Percentiles rank a stretch among this genome's conserved stretches.
phyloP scores from a whole-genome alignment of 2,113 vertebrate genomes.

The Pangasianodon hypophthalmus region DNA sequence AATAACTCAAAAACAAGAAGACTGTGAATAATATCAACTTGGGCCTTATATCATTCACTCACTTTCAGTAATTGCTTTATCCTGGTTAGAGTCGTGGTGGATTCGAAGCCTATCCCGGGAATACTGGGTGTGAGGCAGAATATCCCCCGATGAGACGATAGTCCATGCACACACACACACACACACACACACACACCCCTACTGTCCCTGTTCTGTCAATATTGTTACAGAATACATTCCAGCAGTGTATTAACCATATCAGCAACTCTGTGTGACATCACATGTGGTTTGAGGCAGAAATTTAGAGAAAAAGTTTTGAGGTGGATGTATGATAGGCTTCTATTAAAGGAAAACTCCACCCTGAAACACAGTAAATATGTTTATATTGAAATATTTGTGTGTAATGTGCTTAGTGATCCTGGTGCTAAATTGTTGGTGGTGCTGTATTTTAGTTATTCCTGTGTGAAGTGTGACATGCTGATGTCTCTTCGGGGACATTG shows the following conservation, averaged over 20 bases:
- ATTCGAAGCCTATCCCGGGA: neutral
- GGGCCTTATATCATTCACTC: neutral
- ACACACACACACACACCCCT: neutral
- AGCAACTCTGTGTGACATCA: neutral
- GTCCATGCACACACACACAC: neutral
- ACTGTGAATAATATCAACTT: neutral
- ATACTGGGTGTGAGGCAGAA: neutral
- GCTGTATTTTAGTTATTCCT: neutral
- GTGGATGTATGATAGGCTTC: neutral
- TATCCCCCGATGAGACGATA: neutral
- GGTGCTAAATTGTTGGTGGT: neutral
- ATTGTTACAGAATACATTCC: neutral
- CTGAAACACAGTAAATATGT: neutral
- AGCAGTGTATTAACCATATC: neutral
- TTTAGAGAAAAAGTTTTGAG: neutral
- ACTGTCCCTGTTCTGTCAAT: neutral
- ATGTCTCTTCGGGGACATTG: no score
- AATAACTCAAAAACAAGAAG: neutral
- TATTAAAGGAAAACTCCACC: neutral
- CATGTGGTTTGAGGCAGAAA: neutral
- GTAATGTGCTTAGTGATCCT: neutral
- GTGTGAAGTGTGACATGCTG: no score
- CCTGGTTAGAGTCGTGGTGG: neutral
- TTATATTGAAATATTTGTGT: neutral
- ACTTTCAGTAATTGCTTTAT: neutral